phyloP scores from a whole-genome alignment of 1,140 invertebrate species.

The Rhagoletis pomonella region DNA sequence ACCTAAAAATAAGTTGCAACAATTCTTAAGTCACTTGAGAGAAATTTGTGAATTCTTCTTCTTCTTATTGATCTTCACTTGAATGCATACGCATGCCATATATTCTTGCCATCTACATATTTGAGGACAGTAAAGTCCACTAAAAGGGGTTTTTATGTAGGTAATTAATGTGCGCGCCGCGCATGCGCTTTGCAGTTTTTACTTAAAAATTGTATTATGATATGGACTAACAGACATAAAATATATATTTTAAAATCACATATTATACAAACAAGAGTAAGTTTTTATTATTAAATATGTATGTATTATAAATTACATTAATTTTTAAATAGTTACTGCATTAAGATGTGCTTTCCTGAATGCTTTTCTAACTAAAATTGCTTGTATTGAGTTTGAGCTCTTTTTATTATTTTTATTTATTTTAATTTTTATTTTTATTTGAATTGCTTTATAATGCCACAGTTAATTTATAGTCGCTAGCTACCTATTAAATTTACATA shows the following conservation, averaged over 20 bases:
- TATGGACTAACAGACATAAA: slow-evolving; percentile 40
- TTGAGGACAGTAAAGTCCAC: no score
- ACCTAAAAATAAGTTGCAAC: slow-evolving; percentile 2
- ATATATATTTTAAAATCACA: slow-evolving; percentile 52
- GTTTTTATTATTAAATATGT: slow-evolving; percentile 11
- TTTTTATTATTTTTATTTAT: neutral
- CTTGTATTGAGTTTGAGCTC: neutral
- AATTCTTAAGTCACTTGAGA: slow-evolving; percentile 18
- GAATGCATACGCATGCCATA: neutral
- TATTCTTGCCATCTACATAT: no score
- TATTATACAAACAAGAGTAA: slow-evolving; percentile 39
- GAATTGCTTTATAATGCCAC: neutral
- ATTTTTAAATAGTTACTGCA: slow-evolving; percentile 31
- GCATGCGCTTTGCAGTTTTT: slow-evolving; percentile 1
- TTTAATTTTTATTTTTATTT: neutral
- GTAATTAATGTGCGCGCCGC: neutral
- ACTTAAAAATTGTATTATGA: neutral
- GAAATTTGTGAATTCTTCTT: neutral
- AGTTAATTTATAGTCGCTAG: neutral
- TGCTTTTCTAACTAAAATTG: slow-evolving; percentile 1
- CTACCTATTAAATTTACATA: neutral
- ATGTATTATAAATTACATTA: neutral
- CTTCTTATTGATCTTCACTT: neutral
- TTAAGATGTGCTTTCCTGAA: neutral
- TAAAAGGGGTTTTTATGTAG: no score